These are phyloP conservation scores for Melanotaenia duboulayi DNA, from an alignment of 2,113 vertebrate genomes.

Conservation along the genomic window DNA sequence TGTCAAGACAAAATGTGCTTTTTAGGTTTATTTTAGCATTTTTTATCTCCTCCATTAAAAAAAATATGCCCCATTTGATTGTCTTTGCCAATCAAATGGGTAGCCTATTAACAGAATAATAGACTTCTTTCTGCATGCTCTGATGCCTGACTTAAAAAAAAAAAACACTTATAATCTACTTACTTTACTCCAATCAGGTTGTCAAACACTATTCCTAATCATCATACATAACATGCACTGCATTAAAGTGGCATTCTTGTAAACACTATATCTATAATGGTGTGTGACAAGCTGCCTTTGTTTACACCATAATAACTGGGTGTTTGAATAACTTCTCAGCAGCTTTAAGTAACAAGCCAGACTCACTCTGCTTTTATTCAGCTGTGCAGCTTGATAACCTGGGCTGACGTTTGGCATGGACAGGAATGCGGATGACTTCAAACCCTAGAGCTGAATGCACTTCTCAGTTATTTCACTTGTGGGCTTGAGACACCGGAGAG, in stretches of 20 bases:
- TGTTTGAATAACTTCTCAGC: conserved; percentile 82
- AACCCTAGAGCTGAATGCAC: conserved; percentile 41
- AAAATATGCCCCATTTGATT: conserved; percentile 17
- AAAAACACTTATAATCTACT: conserved; percentile 63
- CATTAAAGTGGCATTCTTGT: conserved; percentile 77
- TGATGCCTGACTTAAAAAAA: conserved; percentile 46
- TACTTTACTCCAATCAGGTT: conserved; percentile 61
- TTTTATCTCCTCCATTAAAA: background rate
- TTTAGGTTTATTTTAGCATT: conserved; percentile 6
- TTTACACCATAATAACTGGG: conserved; percentile 80
- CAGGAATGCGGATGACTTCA: conserved; percentile 57
- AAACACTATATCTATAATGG: conserved; percentile 78
- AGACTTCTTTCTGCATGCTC: conserved; percentile 28
- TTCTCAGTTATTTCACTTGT: conserved; percentile 53
- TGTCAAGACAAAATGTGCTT: conserved; percentile 10
- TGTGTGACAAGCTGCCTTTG: conserved; percentile 77
- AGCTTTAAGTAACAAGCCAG: conserved; percentile 76
- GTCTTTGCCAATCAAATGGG: conserved; percentile 36
- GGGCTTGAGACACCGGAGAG: conserved; percentile 25
- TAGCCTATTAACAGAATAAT: conserved; percentile 40
- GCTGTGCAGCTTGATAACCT: conserved; percentile 67
- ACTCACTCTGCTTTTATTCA: conserved; percentile 80
- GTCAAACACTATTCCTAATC: conserved; percentile 73
- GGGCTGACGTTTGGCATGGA: conserved; percentile 70
- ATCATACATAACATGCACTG: conserved; percentile 60